phyloP scores from a whole-genome alignment of 1,140 invertebrate species.

The Ruditapes philippinarum region DNA sequence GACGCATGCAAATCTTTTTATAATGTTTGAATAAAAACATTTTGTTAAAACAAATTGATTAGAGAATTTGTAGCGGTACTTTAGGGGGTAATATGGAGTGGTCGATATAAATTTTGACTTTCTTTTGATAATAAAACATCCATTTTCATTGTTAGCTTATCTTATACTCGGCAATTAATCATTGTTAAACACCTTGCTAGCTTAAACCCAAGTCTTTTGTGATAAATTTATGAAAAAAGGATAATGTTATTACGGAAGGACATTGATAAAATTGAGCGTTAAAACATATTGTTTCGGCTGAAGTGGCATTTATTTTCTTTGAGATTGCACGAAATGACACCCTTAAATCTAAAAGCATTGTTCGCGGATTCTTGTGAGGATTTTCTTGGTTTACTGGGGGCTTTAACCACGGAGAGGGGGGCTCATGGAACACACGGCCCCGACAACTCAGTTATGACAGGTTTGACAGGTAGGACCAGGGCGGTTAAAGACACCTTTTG shows the following conservation, averaged over 20 bases:
- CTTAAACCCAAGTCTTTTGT: conserved; percentile 8
- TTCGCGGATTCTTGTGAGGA: background rate
- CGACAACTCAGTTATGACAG: conserved; percentile 11
- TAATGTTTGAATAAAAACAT: too few species aligned
- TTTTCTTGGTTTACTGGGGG: background rate
- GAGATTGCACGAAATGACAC: background rate
- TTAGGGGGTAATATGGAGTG: background rate
- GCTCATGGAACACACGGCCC: background rate
- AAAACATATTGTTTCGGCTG: conserved; percentile 25
- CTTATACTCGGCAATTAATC: background rate
- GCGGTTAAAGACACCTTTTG: too few species aligned
- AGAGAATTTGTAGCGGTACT: too few species aligned
- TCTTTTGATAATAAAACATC: background rate
- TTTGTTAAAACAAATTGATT: too few species aligned
- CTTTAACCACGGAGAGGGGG: background rate
- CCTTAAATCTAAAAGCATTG: background rate
- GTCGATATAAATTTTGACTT: conserved; percentile 6
- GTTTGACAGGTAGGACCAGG: background rate
- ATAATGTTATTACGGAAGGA: conserved; percentile 9
- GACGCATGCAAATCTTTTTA: too few species aligned
- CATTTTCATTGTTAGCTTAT: background rate
- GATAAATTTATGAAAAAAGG: conserved; percentile 32
- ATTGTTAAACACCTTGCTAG: background rate
- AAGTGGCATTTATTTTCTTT: conserved; percentile 16
- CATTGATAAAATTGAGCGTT: conserved; percentile 23